phyloP scores from a whole-genome alignment of 2,888 invertebrate species.

The Acanthacorydalis orientalis region DNA sequence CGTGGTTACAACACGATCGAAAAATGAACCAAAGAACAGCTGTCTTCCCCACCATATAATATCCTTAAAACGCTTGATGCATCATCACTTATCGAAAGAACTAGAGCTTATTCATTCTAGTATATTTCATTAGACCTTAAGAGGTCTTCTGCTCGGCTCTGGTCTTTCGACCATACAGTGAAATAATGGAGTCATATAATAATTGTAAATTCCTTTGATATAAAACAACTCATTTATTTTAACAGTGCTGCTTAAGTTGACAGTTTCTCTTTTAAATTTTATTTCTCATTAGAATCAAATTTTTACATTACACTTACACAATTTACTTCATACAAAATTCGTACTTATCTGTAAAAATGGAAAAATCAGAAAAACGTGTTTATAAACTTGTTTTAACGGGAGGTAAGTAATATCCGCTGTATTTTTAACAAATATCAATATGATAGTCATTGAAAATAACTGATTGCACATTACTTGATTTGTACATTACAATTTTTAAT shows the following conservation, averaged over 20 bases:
- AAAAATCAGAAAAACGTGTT: slow-evolving; percentile 44
- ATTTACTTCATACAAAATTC: not conserved
- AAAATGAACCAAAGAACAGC: too few relatives aligned
- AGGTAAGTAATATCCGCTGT: slow-evolving; percentile 39
- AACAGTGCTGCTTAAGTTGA: not conserved
- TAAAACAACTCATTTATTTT: not conserved
- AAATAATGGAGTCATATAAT: too few relatives aligned
- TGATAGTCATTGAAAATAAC: too few relatives aligned
- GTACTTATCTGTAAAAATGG: slow-evolving; percentile 8
- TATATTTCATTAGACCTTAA: not conserved
- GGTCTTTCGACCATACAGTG: not conserved
- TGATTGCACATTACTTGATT: too few relatives aligned
- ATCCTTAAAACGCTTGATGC: too few relatives aligned
- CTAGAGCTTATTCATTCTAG: not conserved
- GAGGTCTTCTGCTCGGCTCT: not conserved
- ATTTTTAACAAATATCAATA: not conserved
- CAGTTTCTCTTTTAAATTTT: not conserved
- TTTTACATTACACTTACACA: not conserved
- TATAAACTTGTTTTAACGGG: slow-evolving; percentile 80
- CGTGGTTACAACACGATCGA: too few relatives aligned
- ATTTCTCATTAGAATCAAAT: not conserved
- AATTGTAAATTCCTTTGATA: not conserved
- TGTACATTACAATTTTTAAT: too few relatives aligned
- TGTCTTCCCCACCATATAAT: too few relatives aligned
- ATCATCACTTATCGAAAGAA: not conserved